Base-by-base conservation (phyloP, 2,888 invertebrate species). In the Zhengitettix transpicula region DNA sequence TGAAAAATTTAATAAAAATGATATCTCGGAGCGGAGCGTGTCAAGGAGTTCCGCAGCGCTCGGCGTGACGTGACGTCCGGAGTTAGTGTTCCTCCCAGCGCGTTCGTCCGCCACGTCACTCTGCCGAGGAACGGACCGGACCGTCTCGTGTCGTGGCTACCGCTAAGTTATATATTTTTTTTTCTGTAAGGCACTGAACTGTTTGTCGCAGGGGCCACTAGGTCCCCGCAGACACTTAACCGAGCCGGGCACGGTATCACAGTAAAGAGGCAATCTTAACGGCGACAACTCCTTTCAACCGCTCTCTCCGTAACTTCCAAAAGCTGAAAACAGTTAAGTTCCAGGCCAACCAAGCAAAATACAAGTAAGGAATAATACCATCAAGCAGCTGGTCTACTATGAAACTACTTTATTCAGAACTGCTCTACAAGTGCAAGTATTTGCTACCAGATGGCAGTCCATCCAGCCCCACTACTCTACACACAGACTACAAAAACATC, bases 371-470 rank as follows among this genome's bases (percentile, higher is more conserved):
- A 64, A 62, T 63, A 63, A 62, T 61, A 63, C 61, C 61, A 63
- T 63, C 63, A 63, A 63, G 64, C 62, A 74, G 72, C 73, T 61
- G 72, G 71, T 71, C 75, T 76, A 75, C 76, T 74, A 73, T 74
- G 72, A 74, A 75, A 75, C 77, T 77, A 77, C 76, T 76, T 77
- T 77, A 76, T 76, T 75, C 71, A 71, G 72, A 75, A 75, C 73
- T 72, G 73, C 74, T 74, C 73, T 74, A 75, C 75, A 76, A 62
- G 75, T 76, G 76, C 75, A 76, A 63, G 61, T 61, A 56, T 62
- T 62, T 56, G 60, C 64, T 64, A 64, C 64, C 64, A 64, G 64
- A 64, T 62, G 64, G 64, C 63, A 62, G 60, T 57, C 64, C 65
- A 64, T 62, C 65, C 63, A 64, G 63, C 63, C 62, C 62, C 63